Conservation (phyloP, 1,140 invertebrate genomes). For the Drosophila bocki region DNA sequence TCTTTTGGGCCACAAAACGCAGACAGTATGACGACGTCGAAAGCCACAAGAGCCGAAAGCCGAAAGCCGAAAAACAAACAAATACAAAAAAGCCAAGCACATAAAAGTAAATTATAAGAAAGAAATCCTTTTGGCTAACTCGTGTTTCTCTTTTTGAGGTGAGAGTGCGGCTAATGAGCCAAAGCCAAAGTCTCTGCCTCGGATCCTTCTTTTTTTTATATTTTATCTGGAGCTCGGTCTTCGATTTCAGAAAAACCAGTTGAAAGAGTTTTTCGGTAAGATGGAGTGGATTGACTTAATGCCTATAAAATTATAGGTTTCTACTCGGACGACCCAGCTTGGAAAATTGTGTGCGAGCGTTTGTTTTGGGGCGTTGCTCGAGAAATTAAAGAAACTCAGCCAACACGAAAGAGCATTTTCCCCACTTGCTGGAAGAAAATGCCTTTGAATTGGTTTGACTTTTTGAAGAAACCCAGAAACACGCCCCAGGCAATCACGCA, state of each 20-base stretch:
- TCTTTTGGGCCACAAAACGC: slow-evolving; percentile 68
- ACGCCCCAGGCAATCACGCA: slow-evolving; percentile 83
- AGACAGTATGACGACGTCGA: slow-evolving; percentile 80
- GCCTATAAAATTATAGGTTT: slow-evolving; percentile 80
- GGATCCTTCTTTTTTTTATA: slow-evolving; percentile 30
- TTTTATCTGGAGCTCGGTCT: slow-evolving; percentile 3
- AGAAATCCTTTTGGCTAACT: slow-evolving; percentile 55
- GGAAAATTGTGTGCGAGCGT: slow-evolving; percentile 66
- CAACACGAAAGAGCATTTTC: slow-evolving; percentile 70
- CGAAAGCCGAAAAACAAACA: slow-evolving; percentile 33
- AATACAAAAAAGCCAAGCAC: slow-evolving; percentile 29
- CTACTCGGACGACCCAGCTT: slow-evolving; percentile 36
- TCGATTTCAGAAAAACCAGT: slow-evolving; percentile 64
- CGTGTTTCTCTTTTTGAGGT: slow-evolving; percentile 52
- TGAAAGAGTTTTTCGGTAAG: slow-evolving; percentile 30
- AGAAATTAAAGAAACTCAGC: slow-evolving; percentile 63
- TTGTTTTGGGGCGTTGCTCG: slow-evolving; percentile 68
- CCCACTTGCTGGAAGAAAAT: slow-evolving; percentile 58
- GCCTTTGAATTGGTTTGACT: slow-evolving; percentile 50
- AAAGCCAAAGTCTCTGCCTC: slow-evolving; percentile 20
- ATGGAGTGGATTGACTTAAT: slow-evolving; percentile 66
- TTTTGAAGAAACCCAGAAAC: slow-evolving; percentile 58
- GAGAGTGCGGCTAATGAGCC: slow-evolving; percentile 75
- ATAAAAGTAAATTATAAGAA: slow-evolving; percentile 51
- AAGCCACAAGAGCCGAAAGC: slow-evolving; percentile 52